Evolutionary conservation across 2,797 vertebrate genomes (phyloP), one percentile per base, ranked within the genome.

Genomic region (Sternarchorhynchus goeldii): DNA sequence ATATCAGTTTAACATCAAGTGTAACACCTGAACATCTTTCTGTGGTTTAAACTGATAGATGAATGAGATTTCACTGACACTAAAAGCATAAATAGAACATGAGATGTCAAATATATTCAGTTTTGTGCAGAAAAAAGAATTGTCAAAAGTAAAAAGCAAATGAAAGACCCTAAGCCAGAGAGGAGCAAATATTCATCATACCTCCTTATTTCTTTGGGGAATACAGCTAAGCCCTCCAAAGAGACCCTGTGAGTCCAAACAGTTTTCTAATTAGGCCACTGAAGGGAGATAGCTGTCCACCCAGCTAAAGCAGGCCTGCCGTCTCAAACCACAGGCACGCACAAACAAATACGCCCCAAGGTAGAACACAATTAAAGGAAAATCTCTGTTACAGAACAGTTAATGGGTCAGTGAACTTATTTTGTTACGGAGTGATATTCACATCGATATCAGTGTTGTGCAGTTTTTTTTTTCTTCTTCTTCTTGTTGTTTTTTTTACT

Each of bases 11-110:
- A 67, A 50, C 45, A 14, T 50, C 45, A 50, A 83, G 59, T 67
- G 31, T 67, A 67, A 64, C 60, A 76, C 34, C 73, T 73, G 63
- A 75, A 78, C 41, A 31, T 76, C 65, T 69, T 80, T 57, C 65
- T 20, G 36, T 67, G 45, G 62, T 79, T 69, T 75, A 34, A 34
- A 65, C 10, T 31, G 59, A 39, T 39, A 69, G 69, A 56, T 32
- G 53, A 66, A 56, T 39, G 34, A 55, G 41, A 31, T 31, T 59
- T 39, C 39, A 31, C 55, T 70, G 34, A 31, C 55, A 25, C 39
- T 32, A 68, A 59, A 50, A 58, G 39, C 64, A 57, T 7, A 65
- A 79, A 70, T 66, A 18, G 67, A 50, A 16, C 16, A 17, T 4
- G 34, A 67, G 71, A 73, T 55, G 17, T n/a, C 53, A 39, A 45